Base-by-base conservation (phyloP, 2,797 vertebrate species). In the Centroberyx gerrardi region DNA sequence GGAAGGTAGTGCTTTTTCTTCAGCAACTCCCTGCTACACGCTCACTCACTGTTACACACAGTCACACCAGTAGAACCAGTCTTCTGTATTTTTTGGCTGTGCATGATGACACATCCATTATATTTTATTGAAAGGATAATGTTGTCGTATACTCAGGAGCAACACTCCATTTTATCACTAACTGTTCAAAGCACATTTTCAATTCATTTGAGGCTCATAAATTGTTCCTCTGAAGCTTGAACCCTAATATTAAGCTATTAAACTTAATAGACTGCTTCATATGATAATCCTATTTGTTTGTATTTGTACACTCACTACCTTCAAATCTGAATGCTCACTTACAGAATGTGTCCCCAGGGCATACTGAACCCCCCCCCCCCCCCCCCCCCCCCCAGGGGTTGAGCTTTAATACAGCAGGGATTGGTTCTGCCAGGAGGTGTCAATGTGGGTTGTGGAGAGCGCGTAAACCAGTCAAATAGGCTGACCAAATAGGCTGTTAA, bases 241-340 rank as follows among this genome's bases (percentile, higher is more conserved):
- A 65, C 62, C 33, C 73, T 74, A 48, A 81, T 80, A 69, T 76
- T 80, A 22, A 22, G 46, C 83, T 75, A 70, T 89, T 85, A 85
- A 75, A 46, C 49, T 74, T 85, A 90, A 87, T 89, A 68, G 80
- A 61, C 68, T 90, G 69, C 85, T 90, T 89, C 66, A 80, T 85
- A 84, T 88, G 83, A 75, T 85, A 86, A 87, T 85, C 81, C 82
- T 69, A 36, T 76, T n/a, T n/a, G n/a, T n/a, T n/a, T n/a, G n/a
- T n/a, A n/a, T n/a, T n/a, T n/a, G n/a, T n/a, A n/a, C n/a, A n/a
- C n/a, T 85, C 83, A 70, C 58, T 72, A 81, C 51, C 61, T 65
- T n/a, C 42, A 27, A 78, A 78, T 83, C 38, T 38, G 44, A 78
- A 42, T 28, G 42, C 22, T n/a, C 18, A 48, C 60, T 66, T 44